Conservation (phyloP, 2,888 invertebrate genomes). For the Lypha dubia region DNA sequence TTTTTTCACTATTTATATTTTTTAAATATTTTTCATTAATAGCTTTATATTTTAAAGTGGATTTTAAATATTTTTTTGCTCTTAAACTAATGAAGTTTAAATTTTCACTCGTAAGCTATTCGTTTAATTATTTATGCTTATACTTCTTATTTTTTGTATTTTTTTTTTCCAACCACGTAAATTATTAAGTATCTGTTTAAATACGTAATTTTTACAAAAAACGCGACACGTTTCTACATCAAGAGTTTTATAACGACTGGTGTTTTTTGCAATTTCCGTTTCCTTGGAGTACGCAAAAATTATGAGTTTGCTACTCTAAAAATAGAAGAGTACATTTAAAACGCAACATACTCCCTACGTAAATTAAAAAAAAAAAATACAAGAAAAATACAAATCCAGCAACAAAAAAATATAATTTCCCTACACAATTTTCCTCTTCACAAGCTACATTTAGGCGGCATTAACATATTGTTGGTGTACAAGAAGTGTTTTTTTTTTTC, state of each 20-base stretch:
- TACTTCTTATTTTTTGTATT: not conserved
- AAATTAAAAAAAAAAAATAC: constrained; percentile 4
- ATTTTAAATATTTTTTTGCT: not conserved
- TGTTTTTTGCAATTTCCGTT: constrained; percentile 79
- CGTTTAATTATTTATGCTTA: constrained; percentile 17
- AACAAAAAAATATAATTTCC: constrained; percentile 35
- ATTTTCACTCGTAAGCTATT: constrained; percentile 9
- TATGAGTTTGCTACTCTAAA: constrained; percentile 67
- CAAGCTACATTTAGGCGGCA: constrained; percentile 66
- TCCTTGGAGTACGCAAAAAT: constrained; percentile 75
- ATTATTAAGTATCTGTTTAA: constrained; percentile 33
- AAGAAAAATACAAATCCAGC: constrained; percentile 23
- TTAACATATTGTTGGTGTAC: constrained; percentile 61
- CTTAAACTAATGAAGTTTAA: not conserved
- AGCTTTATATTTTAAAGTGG: too few relatives aligned
- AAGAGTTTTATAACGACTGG: constrained; percentile 83
- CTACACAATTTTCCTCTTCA: constrained; percentile 53
- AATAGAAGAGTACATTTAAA: constrained; percentile 60
- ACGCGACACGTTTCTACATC: constrained; percentile 82
- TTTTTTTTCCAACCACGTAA: constrained; percentile 46
- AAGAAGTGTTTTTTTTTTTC: constrained; percentile 5
- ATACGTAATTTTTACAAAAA: constrained; percentile 61
- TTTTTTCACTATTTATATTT: not conserved
- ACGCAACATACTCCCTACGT: constrained; percentile 60
- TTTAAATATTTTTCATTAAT: not conserved